These are phyloP conservation scores for Merluccius polli DNA, from an alignment of 2,797 vertebrate species.

Conservation along the genomic window DNA sequence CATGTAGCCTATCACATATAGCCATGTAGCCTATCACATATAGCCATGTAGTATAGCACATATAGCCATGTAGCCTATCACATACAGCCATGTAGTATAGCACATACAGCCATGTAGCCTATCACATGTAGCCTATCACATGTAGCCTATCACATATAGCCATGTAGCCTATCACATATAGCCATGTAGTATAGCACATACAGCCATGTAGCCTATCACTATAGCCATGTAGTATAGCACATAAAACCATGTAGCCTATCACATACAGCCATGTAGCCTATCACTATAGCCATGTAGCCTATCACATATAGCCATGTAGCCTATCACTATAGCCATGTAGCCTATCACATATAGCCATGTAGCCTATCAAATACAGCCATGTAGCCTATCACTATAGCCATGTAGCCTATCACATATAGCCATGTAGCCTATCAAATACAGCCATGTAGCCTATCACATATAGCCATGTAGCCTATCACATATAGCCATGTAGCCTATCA, in stretches of 20 bases:
- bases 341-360: background rate
- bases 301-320: background rate
- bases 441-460: no score
- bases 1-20: background rate
- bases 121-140: no score
- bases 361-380: no score
- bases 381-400: no score
- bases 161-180: background rate
- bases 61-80: background rate
- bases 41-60: no score
- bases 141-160: no score
- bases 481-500: background rate
- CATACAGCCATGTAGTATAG: no score
- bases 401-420: background rate
- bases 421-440: background rate
- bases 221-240: no score
- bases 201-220: background rate
- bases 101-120: background rate
- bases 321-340: background rate
- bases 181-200: no score
- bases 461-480: background rate
- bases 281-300: background rate
- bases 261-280: background rate
- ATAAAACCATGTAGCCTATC: background rate
- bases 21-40: background rate